Percentiles rank a stretch among this genome's conserved stretches.
These are phyloP conservation scores for Poeciliopsis turrubarensis DNA, from an alignment of 2,113 vertebrate species.

Conservation along the genomic window DNA sequence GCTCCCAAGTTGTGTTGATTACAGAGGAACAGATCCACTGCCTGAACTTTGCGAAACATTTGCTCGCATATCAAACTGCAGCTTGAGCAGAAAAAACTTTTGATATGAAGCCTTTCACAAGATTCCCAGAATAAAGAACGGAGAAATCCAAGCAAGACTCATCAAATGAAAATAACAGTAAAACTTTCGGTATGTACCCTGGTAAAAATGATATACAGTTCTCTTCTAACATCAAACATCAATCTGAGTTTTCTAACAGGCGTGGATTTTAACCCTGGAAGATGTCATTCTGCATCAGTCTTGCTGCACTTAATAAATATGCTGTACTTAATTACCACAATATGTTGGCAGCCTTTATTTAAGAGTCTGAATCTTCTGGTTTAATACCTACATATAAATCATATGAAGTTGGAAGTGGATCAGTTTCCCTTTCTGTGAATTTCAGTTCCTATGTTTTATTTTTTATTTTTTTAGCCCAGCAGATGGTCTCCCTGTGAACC, in stretches of 20 bases:
- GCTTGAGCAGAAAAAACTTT: conserved; percentile 27
- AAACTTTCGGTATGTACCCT: conserved; percentile 3
- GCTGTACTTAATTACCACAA: conserved; percentile 13
- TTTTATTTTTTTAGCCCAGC: conserved; percentile 7
- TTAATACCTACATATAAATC: conserved; percentile 27
- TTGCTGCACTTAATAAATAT: conserved; percentile 42
- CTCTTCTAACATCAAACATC: conserved; percentile 3
- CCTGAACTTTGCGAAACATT: conserved; percentile 42
- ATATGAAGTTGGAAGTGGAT: neutral
- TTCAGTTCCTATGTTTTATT: conserved; percentile 1
- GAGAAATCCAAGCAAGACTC: neutral
- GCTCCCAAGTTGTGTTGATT: conserved; percentile 33
- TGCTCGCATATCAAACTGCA: conserved; percentile 28
- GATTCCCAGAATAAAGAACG: conserved; percentile 35
- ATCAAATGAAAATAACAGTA: neutral
- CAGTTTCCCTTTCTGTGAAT: neutral
- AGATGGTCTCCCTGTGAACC: conserved; percentile 1
- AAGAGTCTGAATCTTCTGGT: neutral
- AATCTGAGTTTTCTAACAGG: conserved; percentile 15
- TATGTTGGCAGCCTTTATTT: conserved; percentile 27
- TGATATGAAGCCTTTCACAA: conserved; percentile 36
- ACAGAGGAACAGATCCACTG: conserved; percentile 16
- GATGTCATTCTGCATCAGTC: conserved; percentile 10
- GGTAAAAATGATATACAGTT: neutral
- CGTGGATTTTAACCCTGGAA: conserved; percentile 18